Evolutionary conservation across 2,888 invertebrate species (phyloP).

Genomic region (Chromoteleia sp.): DNA sequence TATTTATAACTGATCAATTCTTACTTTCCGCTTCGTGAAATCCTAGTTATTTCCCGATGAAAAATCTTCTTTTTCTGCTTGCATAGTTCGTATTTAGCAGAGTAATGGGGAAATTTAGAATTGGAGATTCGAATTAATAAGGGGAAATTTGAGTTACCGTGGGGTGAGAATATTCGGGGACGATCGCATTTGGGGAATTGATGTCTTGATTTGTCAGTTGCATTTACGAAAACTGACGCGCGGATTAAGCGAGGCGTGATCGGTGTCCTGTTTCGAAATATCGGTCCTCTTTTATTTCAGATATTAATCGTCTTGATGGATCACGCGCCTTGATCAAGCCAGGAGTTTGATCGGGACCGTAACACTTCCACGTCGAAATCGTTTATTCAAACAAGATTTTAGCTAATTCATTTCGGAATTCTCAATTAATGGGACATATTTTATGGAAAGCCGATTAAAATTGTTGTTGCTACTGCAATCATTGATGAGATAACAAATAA

Average conservation of each 20-base stretch:
- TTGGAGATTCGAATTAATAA: conserved; percentile 42
- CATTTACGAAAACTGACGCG: conserved; percentile 51
- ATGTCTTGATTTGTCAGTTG: conserved; percentile 59
- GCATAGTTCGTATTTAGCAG: neutral
- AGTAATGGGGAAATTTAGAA: conserved; percentile 3
- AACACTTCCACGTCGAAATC: neutral
- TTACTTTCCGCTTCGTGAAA: no score
- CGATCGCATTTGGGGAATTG: conserved; percentile 20
- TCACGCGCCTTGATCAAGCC: conserved; percentile 17
- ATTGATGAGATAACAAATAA: no score
- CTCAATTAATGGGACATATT: neutral
- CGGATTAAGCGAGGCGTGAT: conserved; percentile 37
- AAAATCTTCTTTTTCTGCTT: neutral
- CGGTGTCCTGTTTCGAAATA: conserved; percentile 32
- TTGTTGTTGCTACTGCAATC: no score
- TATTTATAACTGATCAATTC: no score
- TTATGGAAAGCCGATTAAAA: no score
- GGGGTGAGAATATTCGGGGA: conserved; percentile 51
- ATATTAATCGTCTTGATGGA: conserved; percentile 47
- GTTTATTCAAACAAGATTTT: neutral
- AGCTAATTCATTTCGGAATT: neutral
- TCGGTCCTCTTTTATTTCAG: conserved; percentile 42
- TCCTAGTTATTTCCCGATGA: no score
- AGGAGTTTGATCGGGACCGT: neutral
- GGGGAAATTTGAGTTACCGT: conserved; percentile 50